Evolutionary conservation across 1,140 invertebrate species (phyloP).

Genomic region (Papilio aristodemus): DNA sequence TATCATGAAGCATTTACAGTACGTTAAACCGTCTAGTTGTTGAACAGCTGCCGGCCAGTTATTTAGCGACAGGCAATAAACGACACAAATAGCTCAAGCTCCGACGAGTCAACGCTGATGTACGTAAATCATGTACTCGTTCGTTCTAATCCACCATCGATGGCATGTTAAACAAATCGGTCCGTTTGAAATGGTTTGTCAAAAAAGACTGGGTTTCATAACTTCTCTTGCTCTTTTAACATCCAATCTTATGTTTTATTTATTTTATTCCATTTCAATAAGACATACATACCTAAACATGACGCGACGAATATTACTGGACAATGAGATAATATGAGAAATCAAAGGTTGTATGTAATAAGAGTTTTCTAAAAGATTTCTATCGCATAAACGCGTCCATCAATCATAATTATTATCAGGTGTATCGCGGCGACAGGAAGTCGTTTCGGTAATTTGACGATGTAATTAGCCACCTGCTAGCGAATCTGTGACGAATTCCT

Average conservation of each 20-base stretch:
- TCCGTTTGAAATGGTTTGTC: too few species aligned
- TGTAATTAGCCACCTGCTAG: slow-evolving; percentile 7
- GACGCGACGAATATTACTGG: too few species aligned
- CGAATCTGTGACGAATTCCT: slow-evolving; percentile 5
- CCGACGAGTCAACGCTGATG: slow-evolving; percentile 4
- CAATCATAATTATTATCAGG: slow-evolving; percentile 5
- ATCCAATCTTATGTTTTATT: too few species aligned
- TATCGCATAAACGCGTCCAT: not conserved
- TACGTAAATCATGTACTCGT: slow-evolving; percentile 12
- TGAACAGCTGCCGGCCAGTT: slow-evolving; percentile 19
- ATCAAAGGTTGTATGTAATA: not conserved
- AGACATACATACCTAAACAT: too few species aligned
- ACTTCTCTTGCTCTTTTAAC: too few species aligned
- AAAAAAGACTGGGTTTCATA: too few species aligned
- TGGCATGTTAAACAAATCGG: not conserved
- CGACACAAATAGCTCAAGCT: slow-evolving; percentile 3
- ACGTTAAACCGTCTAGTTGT: slow-evolving; percentile 9
- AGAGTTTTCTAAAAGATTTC: not conserved
- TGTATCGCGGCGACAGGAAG: slow-evolving; percentile 2
- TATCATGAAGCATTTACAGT: not conserved
- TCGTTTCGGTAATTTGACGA: slow-evolving; percentile 2
- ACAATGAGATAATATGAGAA: not conserved
- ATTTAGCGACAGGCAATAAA: slow-evolving; percentile 23
- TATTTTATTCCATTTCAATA: too few species aligned
- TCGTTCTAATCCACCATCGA: not conserved